These are phyloP conservation scores for Larimichthys crocea DNA, from an alignment of 2,113 vertebrate species.

Conservation along the genomic window DNA sequence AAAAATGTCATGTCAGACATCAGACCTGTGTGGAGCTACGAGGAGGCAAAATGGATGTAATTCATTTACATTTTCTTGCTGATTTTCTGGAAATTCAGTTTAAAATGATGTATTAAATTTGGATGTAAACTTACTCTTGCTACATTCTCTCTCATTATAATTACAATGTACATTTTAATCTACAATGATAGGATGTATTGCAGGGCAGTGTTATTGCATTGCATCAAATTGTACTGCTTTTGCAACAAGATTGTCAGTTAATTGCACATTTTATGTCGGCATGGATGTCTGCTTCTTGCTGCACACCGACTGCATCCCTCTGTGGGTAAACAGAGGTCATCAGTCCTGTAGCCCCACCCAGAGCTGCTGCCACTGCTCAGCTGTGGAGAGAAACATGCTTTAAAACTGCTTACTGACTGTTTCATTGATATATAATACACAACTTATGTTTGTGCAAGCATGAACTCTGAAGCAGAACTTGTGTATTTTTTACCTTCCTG, in stretches of 20 bases:
- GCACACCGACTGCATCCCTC: not conserved
- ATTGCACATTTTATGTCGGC: not conserved
- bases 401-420: not conserved
- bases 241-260: not conserved
- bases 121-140: not conserved
- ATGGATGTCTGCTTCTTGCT: not conserved
- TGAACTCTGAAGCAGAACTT: not conserved
- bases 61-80: not conserved
- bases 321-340: constrained; percentile 9
- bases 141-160: not conserved
- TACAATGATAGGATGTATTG: not conserved
- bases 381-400: not conserved
- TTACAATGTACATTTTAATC: not conserved
- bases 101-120: not conserved
- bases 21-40: no score
- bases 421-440: not conserved
- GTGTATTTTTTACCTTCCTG: constrained; percentile 15
- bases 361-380: not conserved
- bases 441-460: not conserved
- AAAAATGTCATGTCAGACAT: no score
- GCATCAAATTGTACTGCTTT: not conserved
- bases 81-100: not conserved
- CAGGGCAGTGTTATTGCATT: not conserved
- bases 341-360: constrained; percentile 10
- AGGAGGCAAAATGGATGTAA: not conserved